These are phyloP conservation scores for Habropoda laboriosa DNA, from an alignment of 1,140 invertebrate genomes.

Conservation along the genomic window DNA sequence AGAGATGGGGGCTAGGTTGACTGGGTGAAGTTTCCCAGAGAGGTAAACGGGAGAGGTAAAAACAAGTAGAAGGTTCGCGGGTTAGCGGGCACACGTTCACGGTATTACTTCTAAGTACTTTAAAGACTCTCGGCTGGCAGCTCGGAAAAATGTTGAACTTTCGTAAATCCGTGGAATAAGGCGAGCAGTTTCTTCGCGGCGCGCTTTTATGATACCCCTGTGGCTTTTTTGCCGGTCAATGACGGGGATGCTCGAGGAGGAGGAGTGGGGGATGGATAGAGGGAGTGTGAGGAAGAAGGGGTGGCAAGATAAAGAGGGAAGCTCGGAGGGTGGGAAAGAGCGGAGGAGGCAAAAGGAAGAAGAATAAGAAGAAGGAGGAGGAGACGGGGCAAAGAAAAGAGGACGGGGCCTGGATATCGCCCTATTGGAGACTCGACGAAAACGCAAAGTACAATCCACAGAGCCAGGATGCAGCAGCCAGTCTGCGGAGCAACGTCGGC, in stretches of 20 bases:
- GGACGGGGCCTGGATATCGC: conserved; percentile 48
- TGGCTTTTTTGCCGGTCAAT: conserved; percentile 60
- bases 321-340: background rate
- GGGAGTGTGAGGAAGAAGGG: background rate
- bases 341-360: background rate
- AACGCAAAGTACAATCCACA: conserved; percentile 73
- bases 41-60: background rate
- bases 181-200: conserved; percentile 30
- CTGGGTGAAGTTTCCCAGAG: too few species aligned
- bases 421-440: conserved; percentile 70
- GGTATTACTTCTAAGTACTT: conserved; percentile 38
- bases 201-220: conserved; percentile 56
- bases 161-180: conserved; percentile 53
- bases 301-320: background rate
- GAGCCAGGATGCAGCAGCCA: conserved; percentile 66
- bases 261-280: background rate
- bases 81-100: conserved; percentile 15
- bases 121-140: conserved; percentile 29
- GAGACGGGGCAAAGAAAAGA: conserved; percentile 26
- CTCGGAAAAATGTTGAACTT: conserved; percentile 43
- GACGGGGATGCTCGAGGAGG: conserved; percentile 3
- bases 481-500: conserved; percentile 72
- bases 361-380: background rate
- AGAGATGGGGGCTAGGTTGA: too few species aligned
- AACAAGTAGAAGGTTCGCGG: background rate